Conservation (phyloP, 2,888 invertebrate genomes). For the Drosophila basisetae region DNA sequence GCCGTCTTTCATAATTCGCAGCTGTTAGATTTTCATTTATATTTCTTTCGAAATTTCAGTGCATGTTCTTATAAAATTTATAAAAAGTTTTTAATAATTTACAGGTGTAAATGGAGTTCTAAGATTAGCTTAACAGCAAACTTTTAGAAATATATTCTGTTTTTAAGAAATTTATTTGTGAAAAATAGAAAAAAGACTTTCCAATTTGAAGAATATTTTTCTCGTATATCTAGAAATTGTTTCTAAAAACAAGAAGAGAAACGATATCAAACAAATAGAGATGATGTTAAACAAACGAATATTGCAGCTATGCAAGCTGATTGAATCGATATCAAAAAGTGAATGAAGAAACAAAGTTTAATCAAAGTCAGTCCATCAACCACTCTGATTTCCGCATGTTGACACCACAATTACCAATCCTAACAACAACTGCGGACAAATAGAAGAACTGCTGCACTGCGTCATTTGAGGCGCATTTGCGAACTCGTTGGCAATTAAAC, state of each 20-base stretch:
- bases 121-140: background rate
- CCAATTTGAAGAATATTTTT: background rate
- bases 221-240: background rate
- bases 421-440: conserved; percentile 19
- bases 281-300: background rate
- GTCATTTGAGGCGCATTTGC: conserved; percentile 50
- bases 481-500: conserved; percentile 63
- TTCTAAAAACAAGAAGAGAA: background rate
- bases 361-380: conserved; percentile 40
- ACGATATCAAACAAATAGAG: background rate
- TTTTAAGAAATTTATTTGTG: background rate
- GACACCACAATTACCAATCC: conserved; percentile 57
- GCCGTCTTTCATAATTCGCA: background rate
- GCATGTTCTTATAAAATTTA: background rate
- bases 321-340: background rate
- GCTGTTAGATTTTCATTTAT: background rate
- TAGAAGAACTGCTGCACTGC: conserved; percentile 60
- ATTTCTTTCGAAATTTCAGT: background rate
- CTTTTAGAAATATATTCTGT: background rate
- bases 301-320: background rate
- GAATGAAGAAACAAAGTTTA: background rate
- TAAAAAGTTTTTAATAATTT: too few relatives aligned
- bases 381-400: conserved; percentile 41
- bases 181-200: background rate
- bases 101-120: background rate